phyloP scores from a whole-genome alignment of 1,140 invertebrate species.

The Drosophila nebulosa region DNA sequence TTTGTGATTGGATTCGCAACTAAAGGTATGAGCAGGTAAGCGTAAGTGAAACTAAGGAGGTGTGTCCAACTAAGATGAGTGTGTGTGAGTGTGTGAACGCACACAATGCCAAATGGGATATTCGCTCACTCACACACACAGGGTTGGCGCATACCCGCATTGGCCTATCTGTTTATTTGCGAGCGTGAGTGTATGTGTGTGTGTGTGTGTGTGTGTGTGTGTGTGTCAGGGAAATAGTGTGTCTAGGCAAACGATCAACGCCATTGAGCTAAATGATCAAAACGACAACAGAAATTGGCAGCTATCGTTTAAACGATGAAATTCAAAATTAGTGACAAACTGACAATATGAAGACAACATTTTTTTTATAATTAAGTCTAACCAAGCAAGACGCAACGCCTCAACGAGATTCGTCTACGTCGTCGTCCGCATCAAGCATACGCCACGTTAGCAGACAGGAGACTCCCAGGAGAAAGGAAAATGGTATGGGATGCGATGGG shows the following conservation, averaged over 20 bases:
- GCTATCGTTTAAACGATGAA: conserved; percentile 65
- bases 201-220: neutral
- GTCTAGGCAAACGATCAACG: conserved; percentile 10
- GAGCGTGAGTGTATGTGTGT: neutral
- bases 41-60: conserved; percentile 55
- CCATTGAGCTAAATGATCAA: conserved; percentile 57
- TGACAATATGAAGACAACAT: conserved; percentile 67
- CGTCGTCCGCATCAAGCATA: conserved; percentile 39
- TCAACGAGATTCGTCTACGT: conserved; percentile 58
- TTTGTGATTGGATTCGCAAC: conserved; percentile 55
- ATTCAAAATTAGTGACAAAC: conserved; percentile 72
- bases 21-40: conserved; percentile 71
- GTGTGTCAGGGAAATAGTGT: conserved; percentile 2
- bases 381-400: conserved; percentile 72
- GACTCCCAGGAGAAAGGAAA: conserved; percentile 22
- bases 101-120: conserved; percentile 15
- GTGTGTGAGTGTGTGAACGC: conserved; percentile 10
- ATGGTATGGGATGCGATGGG: conserved; percentile 12
- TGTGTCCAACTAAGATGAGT: conserved; percentile 56
- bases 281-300: conserved; percentile 75
- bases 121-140: conserved; percentile 16
- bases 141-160: neutral
- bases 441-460: conserved; percentile 32
- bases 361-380: conserved; percentile 78
- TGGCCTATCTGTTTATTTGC: neutral